Evolutionary conservation across 92 coral and sea anemone species (phyloP).

Genomic region (Bergia puertoricense): DNA sequence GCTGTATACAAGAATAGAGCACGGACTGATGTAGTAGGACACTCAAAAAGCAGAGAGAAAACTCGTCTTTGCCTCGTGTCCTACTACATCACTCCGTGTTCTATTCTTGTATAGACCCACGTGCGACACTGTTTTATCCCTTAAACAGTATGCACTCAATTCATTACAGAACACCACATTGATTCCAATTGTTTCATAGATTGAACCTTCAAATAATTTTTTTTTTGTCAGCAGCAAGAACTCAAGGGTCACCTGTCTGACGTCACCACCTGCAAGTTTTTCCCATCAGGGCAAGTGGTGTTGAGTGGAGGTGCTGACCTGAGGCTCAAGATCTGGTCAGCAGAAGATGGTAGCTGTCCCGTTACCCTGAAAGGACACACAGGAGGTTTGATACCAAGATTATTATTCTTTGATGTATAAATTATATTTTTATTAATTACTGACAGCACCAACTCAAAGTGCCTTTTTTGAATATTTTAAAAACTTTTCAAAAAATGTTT

Average conservation of each 20-base stretch:
- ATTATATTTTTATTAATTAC: background rate
- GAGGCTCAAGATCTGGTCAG: constrained; percentile 95
- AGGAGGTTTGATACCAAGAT: constrained; percentile 59
- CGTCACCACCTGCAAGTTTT: constrained; percentile 85
- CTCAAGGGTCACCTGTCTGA: constrained; percentile 90
- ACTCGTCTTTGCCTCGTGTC: too few species aligned
- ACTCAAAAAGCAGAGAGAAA: too few species aligned
- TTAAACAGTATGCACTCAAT: too few species aligned
- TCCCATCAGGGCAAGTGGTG: constrained; percentile 97
- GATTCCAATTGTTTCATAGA: too few species aligned
- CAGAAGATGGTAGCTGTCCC: constrained; percentile 93
- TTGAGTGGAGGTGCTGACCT: constrained; percentile 93
- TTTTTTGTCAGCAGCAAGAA: constrained; percentile 62
- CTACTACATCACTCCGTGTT: too few species aligned
- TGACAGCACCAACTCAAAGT: background rate
- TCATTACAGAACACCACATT: too few species aligned
- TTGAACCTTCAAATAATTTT: background rate
- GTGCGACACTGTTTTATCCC: too few species aligned
- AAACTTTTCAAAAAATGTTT: too few species aligned
- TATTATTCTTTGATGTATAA: background rate
- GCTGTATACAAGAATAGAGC: too few species aligned
- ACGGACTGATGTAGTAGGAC: too few species aligned
- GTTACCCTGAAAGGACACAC: constrained; percentile 88
- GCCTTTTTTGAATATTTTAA: too few species aligned
- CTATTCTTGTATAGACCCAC: too few species aligned